Evolutionary conservation across 2,797 vertebrate genomes (phyloP).

Genomic region (Aplochiton taeniatus): DNA sequence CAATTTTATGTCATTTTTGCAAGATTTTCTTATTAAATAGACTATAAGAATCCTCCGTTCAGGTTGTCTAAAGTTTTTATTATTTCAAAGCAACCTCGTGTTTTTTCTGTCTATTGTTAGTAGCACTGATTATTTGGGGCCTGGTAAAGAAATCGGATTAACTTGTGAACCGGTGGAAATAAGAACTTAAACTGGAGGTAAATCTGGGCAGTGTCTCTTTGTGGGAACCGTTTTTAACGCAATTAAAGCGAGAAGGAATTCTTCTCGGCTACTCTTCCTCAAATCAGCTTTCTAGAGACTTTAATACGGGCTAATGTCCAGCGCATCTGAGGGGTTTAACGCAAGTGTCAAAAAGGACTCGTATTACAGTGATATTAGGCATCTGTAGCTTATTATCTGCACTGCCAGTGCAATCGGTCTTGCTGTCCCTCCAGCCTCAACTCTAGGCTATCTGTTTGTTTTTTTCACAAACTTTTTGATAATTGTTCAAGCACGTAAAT

Average conservation of each 20-base stretch:
- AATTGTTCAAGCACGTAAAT: constrained; percentile 53
- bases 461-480: constrained; percentile 31
- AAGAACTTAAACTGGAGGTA: constrained; percentile 93
- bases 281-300: constrained; percentile 86
- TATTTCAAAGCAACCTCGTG: constrained; percentile 18
- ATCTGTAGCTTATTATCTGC: neutral
- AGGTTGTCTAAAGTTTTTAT: constrained; percentile 21
- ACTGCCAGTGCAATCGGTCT: neutral
- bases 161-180: constrained; percentile 95
- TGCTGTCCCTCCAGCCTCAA: neutral
- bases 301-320: constrained; percentile 86
- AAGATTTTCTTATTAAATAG: neutral
- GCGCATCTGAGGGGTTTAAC: constrained; percentile 82
- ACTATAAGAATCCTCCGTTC: neutral
- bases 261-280: constrained; percentile 87
- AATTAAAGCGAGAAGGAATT: constrained; percentile 95
- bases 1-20: too few species aligned
- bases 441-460: neutral
- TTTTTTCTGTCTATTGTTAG: constrained; percentile 41
- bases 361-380: constrained; percentile 56
- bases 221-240: constrained; percentile 92
- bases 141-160: constrained; percentile 88
- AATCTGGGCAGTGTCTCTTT: constrained; percentile 91
- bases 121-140: constrained; percentile 55
- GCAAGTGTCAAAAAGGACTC: constrained; percentile 65